Conservation (phyloP, 2,113 vertebrate species). For the Aegotheles bennettii region DNA sequence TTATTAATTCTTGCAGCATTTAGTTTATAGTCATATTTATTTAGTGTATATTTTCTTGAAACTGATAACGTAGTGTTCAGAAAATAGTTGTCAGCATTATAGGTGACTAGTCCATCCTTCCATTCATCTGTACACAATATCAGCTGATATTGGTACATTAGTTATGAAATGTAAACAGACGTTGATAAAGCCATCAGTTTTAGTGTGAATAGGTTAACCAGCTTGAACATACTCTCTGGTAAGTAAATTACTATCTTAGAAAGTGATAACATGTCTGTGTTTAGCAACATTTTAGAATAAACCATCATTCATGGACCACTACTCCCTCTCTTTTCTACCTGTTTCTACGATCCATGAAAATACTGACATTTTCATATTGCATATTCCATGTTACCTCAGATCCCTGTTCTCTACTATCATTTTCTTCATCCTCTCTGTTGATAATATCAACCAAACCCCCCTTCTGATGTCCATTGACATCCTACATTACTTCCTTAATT, state of each 20-base stretch:
- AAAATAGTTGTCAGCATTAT: neutral
- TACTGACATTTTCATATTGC: neutral
- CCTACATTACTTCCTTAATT: neutral
- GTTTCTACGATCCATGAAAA: neutral
- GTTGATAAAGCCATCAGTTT: neutral
- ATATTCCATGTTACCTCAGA: neutral
- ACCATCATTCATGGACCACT: neutral
- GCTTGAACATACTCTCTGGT: neutral
- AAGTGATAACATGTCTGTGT: neutral
- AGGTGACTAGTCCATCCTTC: neutral
- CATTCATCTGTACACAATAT: neutral
- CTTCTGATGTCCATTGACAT: neutral
- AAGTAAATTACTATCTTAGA: neutral
- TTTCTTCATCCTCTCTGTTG: neutral
- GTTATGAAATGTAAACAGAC: neutral
- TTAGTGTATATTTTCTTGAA: neutral
- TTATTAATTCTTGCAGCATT: neutral
- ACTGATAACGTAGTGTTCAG: neutral
- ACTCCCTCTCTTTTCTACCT: neutral
- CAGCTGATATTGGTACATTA: neutral
- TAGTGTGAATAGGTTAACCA: neutral
- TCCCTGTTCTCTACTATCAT: neutral
- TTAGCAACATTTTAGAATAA: neutral
- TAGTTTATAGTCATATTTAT: neutral
- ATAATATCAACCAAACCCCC: neutral